Conservation (phyloP, 2,888 invertebrate species). For the Panopea generosa region DNA sequence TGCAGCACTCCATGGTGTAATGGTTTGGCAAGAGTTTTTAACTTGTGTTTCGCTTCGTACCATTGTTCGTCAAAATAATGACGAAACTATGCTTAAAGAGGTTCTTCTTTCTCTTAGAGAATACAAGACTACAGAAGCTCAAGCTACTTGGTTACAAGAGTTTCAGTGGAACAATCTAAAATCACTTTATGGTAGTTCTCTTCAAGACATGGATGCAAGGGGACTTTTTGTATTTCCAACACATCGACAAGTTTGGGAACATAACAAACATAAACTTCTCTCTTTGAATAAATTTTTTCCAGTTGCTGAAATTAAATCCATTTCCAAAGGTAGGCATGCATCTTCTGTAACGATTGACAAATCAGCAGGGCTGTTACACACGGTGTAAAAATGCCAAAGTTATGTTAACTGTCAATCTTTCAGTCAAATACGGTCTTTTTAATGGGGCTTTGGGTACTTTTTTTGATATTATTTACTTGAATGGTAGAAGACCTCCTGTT, state of each 20-base stretch:
- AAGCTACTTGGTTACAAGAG: constrained; percentile 25
- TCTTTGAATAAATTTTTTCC: constrained; percentile 21
- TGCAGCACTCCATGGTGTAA: constrained; percentile 26
- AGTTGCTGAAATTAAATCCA: constrained; percentile 33
- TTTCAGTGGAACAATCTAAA: constrained; percentile 31
- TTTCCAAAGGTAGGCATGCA: constrained; percentile 11
- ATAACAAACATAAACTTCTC: constrained; percentile 42
- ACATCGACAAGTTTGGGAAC: constrained; percentile 44
- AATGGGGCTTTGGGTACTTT: constrained; percentile 61
- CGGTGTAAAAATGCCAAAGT: constrained; percentile 38
- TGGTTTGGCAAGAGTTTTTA: constrained; percentile 26
- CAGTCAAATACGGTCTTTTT: constrained; percentile 47
- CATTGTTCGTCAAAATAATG: constrained; percentile 20
- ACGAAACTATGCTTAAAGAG: not conserved
- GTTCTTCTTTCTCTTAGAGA: constrained; percentile 9
- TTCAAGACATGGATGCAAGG: constrained; percentile 4
- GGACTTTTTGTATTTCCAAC: constrained; percentile 38
- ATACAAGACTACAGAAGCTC: constrained; percentile 10
- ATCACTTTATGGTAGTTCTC: not conserved
- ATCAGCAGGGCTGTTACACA: constrained; percentile 34
- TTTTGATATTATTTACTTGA: constrained; percentile 42
- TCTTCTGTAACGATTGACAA: too few species aligned
- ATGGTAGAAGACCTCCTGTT: constrained; percentile 26
- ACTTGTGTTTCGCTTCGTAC: constrained; percentile 17
- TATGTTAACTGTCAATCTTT: constrained; percentile 51